A percentile compares a stretch with the other conserved stretches of the same genome.
Evolutionary conservation across 2,113 vertebrate genomes (phyloP).

Genomic region (Chloropsis cyanopogon): DNA sequence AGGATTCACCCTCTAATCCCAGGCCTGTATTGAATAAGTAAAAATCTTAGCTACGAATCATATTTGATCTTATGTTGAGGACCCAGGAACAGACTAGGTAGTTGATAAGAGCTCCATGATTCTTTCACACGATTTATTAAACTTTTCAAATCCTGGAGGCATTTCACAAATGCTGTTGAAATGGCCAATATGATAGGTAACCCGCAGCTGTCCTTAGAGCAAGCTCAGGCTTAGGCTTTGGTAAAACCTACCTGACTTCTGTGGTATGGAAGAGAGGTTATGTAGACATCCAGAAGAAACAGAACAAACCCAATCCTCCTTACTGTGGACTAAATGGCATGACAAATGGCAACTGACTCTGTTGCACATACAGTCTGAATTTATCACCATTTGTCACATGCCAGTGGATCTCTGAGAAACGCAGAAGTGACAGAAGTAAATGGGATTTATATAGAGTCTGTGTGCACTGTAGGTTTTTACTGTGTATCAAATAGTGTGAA

Average conservation of each 20-base stretch:
- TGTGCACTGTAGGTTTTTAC: neutral
- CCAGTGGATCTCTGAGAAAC: neutral
- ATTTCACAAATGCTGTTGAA: neutral
- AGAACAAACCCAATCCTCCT: fast-evolving
- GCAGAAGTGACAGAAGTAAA: neutral
- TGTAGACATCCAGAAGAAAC: neutral
- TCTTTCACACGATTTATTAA: neutral
- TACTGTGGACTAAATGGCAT: neutral
- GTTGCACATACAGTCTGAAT: fast-evolving
- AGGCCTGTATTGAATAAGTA: neutral
- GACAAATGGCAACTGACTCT: neutral
- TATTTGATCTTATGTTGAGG: neutral
- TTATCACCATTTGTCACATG: neutral
- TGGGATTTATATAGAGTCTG: neutral
- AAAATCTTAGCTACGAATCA: neutral
- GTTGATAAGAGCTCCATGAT: neutral
- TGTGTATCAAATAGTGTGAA: neutral
- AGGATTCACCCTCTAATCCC: neutral
- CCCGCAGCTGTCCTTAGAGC: neutral
- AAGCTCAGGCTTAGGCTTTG: neutral
- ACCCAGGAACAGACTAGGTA: neutral
- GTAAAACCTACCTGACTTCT: neutral
- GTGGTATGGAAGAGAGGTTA: neutral
- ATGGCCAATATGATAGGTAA: neutral
- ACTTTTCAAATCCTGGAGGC: neutral